Evolutionary conservation across 2,113 vertebrate genomes (phyloP), one percentile per base, ranked within the genome.

Genomic region (Agelaius tricolor): DNA sequence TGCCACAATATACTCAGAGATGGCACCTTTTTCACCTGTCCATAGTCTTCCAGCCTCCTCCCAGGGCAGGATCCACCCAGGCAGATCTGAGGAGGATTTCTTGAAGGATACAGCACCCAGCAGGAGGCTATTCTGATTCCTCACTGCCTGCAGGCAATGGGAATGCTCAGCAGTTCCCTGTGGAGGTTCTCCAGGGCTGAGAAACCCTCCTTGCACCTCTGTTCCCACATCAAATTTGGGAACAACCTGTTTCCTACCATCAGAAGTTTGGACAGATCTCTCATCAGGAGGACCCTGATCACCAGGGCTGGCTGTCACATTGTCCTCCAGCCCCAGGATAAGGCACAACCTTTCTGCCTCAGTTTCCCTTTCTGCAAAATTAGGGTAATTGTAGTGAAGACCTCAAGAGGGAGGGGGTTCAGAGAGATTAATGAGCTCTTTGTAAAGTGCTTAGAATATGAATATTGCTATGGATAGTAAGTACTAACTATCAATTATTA

Each of bases 401-500:
- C 47, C 27, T 84, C 47, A 58, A 41, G 10, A 61, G 58, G 61
- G 44, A 78, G 15, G 8, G 35, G 27, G 11, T 37, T 77, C 79
- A 63, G 54, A 31, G 37, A 89, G 46, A 92, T 89, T 84, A 93
- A 92, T 69, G 54, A 94, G 85, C 76, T 59, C 41, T 90, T 94
- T 81, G 54, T 92, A 78, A 95, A 95, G 80, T 76, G 76, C 69
- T 92, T 72, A 92, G 88, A 84, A 86, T 94, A 79, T 18, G 86
- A 94, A 94, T 84, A 68, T 52, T 72, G 58, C 86, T 92, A 51
- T 16, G 62, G 77, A 68, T 44, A 90, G 88, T 79, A 84, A 94
- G 83, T 81, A 58, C 76, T 89, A 95, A 90, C 88, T 92, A 91
- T 93, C 92, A 96, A 87, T 97, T 95, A 96, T 97, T 93, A 94